These are phyloP conservation scores for Seriola dumerili DNA, from an alignment of 2,113 vertebrate species.

Conservation along the genomic window DNA sequence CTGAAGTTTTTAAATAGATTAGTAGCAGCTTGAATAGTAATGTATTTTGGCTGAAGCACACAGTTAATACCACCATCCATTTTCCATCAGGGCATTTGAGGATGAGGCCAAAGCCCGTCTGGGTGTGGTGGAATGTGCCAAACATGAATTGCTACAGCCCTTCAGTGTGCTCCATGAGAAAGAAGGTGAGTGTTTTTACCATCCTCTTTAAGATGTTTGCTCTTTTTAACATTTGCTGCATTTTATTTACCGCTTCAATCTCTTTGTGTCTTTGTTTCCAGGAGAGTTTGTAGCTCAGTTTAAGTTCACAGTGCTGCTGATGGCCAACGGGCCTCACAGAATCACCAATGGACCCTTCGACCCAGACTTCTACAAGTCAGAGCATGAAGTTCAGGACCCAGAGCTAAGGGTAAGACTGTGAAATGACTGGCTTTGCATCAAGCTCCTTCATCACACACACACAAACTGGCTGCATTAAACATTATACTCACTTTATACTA, in stretches of 20 bases:
- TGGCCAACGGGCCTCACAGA: slow-evolving; percentile 96
- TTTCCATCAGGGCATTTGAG: slow-evolving; percentile 90
- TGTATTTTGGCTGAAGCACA: not conserved
- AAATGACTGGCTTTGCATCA: not conserved
- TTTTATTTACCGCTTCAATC: not conserved
- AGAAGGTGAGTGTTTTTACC: slow-evolving; percentile 87
- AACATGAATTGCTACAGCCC: slow-evolving; percentile 95
- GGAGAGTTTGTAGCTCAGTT: slow-evolving; percentile 97
- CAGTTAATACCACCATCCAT: not conserved
- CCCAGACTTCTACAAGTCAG: slow-evolving; percentile 93
- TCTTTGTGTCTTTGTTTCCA: slow-evolving; percentile 58
- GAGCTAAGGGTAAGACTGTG: slow-evolving; percentile 89
- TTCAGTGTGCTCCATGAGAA: slow-evolving; percentile 98
- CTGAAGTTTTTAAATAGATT: not conserved
- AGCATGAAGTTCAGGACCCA: slow-evolving; percentile 93
- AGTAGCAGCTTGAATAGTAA: not conserved
- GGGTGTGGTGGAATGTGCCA: slow-evolving; percentile 96
- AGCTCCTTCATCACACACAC: not conserved
- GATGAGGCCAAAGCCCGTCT: slow-evolving; percentile 96
- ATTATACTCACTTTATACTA: not conserved
- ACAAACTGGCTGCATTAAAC: not conserved
- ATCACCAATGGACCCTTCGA: slow-evolving; percentile 94
- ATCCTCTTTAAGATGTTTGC: not conserved
- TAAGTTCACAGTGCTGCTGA: slow-evolving; percentile 97
- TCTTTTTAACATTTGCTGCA: not conserved